Conservation (phyloP, 2,888 invertebrate species). For the Melanophora roralis region DNA sequence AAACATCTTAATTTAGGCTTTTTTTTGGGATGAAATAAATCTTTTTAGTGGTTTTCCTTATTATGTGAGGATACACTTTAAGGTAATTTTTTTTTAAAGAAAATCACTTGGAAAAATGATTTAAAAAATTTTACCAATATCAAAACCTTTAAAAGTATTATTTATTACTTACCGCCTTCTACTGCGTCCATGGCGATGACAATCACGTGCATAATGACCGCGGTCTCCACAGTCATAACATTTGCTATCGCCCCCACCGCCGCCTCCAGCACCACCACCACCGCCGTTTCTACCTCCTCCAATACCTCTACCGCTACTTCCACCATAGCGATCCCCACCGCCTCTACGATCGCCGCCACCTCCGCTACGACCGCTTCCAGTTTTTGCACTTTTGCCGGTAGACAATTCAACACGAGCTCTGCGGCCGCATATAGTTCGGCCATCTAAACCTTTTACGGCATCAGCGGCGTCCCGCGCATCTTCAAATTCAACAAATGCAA, state of each 20-base stretch:
- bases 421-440: constrained; percentile 91
- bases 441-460: constrained; percentile 87
- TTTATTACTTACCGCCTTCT: constrained; percentile 60
- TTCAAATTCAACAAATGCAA: constrained; percentile 96
- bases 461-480: constrained; percentile 94
- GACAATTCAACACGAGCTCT: constrained; percentile 95
- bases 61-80: no score
- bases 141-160: background rate
- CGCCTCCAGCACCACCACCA: constrained; percentile 68
- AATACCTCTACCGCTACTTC: constrained; percentile 96
- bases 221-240: constrained; percentile 96
- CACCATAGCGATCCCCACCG: constrained; percentile 86
- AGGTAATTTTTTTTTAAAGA: no score
- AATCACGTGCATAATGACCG: constrained; percentile 90
- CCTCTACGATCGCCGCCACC: constrained; percentile 61
- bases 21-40: no score
- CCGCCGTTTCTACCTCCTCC: constrained; percentile 81
- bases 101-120: no score
- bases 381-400: constrained; percentile 85
- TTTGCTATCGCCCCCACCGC: constrained; percentile 75
- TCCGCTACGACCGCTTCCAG: constrained; percentile 73
- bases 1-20: no score
- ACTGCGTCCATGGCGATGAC: constrained; percentile 81
- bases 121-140: background rate
- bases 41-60: no score